Evolutionary conservation across 2,888 invertebrate species (phyloP).

Genomic region (Drosophila trichaetosa): DNA sequence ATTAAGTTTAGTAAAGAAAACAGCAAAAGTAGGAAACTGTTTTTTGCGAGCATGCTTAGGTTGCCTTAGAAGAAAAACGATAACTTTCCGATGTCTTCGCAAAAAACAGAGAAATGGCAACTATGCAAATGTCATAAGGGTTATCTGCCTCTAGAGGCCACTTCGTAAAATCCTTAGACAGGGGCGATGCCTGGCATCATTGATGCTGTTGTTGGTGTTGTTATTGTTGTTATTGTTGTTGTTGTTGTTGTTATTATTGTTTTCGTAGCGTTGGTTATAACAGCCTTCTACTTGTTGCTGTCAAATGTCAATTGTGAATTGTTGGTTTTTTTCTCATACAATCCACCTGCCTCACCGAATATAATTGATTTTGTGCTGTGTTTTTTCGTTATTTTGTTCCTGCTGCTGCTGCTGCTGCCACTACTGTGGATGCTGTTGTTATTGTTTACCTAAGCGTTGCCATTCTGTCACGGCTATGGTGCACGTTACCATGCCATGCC

Average conservation of each 20-base stretch:
- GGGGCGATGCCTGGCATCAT: conserved; percentile 6
- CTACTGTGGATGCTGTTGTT: conserved; percentile 25
- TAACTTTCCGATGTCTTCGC: neutral
- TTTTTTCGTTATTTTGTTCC: neutral
- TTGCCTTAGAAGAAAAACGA: neutral
- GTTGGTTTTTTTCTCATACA: conserved; percentile 21
- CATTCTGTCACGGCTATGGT: conserved; percentile 10
- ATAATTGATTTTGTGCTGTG: conserved; percentile 56
- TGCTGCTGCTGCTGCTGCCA: neutral
- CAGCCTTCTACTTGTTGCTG: conserved; percentile 64
- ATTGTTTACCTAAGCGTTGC: conserved; percentile 55
- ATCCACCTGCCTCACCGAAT: conserved; percentile 31
- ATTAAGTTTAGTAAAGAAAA: neutral
- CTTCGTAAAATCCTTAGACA: conserved; percentile 35
- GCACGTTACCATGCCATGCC: conserved; percentile 28
- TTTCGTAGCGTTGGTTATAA: conserved; percentile 6
- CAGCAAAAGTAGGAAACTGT: neutral
- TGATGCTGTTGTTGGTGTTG: conserved; percentile 5
- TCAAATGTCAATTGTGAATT: conserved; percentile 51
- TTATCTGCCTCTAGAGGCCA: neutral
- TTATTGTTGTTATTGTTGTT: neutral
- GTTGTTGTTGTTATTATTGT: neutral
- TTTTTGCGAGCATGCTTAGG: neutral
- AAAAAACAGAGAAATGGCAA: neutral
- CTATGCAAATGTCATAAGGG: neutral